Evolutionary conservation across 2,797 vertebrate genomes (phyloP).

Genomic region (Micromesistius poutassou): DNA sequence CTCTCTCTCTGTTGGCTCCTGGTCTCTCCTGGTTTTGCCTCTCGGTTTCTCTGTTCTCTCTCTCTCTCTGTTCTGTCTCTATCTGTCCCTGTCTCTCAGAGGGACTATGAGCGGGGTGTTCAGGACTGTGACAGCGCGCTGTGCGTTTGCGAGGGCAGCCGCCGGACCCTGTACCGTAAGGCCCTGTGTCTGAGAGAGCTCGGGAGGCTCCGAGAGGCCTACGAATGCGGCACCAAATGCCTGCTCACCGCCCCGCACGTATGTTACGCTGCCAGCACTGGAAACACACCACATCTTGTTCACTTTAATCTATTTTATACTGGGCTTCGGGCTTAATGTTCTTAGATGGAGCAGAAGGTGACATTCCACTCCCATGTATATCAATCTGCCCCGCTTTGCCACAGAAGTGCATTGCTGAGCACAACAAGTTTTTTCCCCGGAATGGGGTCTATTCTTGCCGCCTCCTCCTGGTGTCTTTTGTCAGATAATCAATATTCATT

Average conservation of each 20-base stretch:
- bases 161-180: slow-evolving; percentile 90
- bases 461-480: not conserved
- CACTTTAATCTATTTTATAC: too few relatives aligned
- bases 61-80: not conserved
- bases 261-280: slow-evolving; percentile 37
- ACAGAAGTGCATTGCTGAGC: too few relatives aligned
- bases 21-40: not conserved
- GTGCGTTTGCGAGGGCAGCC: slow-evolving; percentile 79
- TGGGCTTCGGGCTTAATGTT: too few relatives aligned
- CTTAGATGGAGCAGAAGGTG: not conserved
- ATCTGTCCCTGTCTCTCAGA: slow-evolving; percentile 62
- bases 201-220: slow-evolving; percentile 90
- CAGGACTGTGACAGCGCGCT: slow-evolving; percentile 90
- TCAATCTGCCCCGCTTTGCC: too few relatives aligned
- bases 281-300: not conserved
- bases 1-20: not conserved
- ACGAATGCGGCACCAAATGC: slow-evolving; percentile 92
- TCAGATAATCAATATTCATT: not conserved
- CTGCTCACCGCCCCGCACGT: slow-evolving; percentile 91
- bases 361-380: not conserved
- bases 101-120: slow-evolving; percentile 86
- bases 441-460: too few relatives aligned
- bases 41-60: not conserved
- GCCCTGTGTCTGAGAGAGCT: slow-evolving; percentile 86
- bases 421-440: too few relatives aligned